Conservation (phyloP, 1,140 invertebrate species). For the Magallana ariakensis region DNA sequence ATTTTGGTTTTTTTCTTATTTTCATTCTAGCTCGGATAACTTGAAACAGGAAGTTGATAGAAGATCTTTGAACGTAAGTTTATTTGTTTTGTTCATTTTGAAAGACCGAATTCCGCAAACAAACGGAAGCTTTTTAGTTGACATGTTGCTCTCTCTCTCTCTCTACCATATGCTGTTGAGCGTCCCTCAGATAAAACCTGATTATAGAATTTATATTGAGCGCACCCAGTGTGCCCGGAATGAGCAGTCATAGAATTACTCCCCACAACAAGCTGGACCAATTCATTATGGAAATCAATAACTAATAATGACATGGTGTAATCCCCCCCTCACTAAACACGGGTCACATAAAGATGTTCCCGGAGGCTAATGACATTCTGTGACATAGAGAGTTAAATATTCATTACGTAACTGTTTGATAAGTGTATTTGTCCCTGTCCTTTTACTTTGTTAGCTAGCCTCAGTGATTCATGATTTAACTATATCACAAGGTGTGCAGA, state of each 20-base stretch:
- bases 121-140: too few species aligned
- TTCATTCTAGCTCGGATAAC: conserved; percentile 7
- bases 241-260: neutral
- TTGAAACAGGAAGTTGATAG: conserved; percentile 46
- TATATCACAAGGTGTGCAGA: neutral
- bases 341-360: neutral
- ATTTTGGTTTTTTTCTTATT: neutral
- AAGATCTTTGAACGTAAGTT: conserved; percentile 48
- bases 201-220: neutral
- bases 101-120: too few species aligned
- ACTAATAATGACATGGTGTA: neutral
- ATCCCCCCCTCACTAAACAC: neutral
- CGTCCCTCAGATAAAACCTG: neutral
- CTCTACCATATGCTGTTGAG: neutral
- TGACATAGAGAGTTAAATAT: neutral
- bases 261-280: neutral
- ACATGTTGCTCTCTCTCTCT: neutral
- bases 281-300: conserved; percentile 29
- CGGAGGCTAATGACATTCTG: neutral
- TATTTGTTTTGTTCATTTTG: neutral
- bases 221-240: neutral
- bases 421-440: neutral
- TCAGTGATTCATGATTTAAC: neutral
- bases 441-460: neutral
- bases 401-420: neutral